Percentiles rank a stretch among this genome's conserved stretches.
phyloP scores from a whole-genome alignment of 2,797 vertebrate genomes.

The Eupleurogrammus muticus region DNA sequence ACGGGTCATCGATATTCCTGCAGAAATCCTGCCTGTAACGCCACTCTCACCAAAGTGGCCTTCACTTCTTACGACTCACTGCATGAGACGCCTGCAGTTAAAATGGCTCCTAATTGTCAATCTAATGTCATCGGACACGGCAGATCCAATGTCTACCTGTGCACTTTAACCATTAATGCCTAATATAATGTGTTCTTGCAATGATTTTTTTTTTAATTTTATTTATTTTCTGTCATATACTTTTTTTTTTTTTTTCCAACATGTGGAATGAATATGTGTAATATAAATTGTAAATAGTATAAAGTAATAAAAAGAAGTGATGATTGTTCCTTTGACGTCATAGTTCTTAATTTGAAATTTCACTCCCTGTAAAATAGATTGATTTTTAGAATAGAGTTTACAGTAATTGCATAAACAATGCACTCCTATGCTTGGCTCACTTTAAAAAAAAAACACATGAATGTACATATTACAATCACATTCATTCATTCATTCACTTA shows the following conservation, averaged over 20 bases:
- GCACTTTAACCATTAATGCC: conserved; percentile 80
- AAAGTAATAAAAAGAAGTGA: conserved; percentile 65
- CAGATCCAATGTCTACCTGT: conserved; percentile 75
- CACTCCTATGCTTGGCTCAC: too few relatives aligned
- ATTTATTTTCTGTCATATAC: conserved; percentile 52
- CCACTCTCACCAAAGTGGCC: conserved; percentile 62
- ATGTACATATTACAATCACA: too few relatives aligned
- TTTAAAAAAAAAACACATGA: too few relatives aligned
- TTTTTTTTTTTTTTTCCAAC: conserved; percentile 35
- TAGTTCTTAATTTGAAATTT: conserved; percentile 13
- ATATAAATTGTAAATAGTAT: conserved; percentile 78
- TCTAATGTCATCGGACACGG: conserved; percentile 61
- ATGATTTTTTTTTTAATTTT: conserved; percentile 46
- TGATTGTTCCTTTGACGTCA: conserved; percentile 59
- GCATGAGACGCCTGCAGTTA: conserved; percentile 64
- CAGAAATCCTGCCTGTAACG: conserved; percentile 24
- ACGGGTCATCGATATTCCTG: conserved; percentile 31
- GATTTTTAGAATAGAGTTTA: too few relatives aligned
- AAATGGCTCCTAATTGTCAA: conserved; percentile 44
- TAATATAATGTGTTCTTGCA: conserved; percentile 61
- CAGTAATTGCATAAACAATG: too few relatives aligned
- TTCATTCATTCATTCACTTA: too few relatives aligned
- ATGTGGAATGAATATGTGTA: conserved; percentile 60
- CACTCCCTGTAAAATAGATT: too few relatives aligned
- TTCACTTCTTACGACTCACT: conserved; percentile 53